These are phyloP conservation scores for Mionectes olivaceus DNA, from an alignment of 2,797 vertebrate species.

Conservation along the genomic window DNA sequence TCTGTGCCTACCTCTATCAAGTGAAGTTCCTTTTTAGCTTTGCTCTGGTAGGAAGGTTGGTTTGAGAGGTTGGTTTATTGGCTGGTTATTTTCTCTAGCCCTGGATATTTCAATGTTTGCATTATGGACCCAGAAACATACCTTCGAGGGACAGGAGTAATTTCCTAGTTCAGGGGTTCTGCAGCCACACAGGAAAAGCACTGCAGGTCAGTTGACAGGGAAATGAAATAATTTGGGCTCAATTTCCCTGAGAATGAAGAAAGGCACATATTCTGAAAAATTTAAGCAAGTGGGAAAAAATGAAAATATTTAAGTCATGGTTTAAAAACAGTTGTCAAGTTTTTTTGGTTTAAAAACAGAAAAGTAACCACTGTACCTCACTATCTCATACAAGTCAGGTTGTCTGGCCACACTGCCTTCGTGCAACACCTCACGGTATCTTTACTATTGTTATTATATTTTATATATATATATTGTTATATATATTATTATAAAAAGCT, in stretches of 20 bases:
- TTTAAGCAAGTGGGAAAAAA: background rate
- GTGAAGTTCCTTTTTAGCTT: background rate
- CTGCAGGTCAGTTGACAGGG: background rate
- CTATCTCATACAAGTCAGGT: background rate
- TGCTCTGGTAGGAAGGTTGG: background rate
- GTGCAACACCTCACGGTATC: background rate
- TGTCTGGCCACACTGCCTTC: background rate
- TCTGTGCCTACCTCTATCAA: background rate
- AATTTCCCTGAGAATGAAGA: background rate
- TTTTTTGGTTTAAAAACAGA: background rate
- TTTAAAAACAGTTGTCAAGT: background rate
- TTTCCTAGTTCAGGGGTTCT: background rate
- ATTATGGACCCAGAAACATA: background rate
- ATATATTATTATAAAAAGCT: no score
- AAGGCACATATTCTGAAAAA: background rate
- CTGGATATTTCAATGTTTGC: background rate
- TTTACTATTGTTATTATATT: background rate
- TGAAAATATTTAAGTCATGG: background rate
- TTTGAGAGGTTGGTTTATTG: background rate
- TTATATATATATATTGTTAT: no score
- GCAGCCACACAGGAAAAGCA: background rate
- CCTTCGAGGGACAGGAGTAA: background rate
- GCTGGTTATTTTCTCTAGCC: background rate
- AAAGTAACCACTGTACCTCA: background rate
- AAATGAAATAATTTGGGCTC: background rate